These are phyloP conservation scores for Eurytoma californica DNA, from an alignment of 2,888 invertebrate genomes.

Conservation along the genomic window DNA sequence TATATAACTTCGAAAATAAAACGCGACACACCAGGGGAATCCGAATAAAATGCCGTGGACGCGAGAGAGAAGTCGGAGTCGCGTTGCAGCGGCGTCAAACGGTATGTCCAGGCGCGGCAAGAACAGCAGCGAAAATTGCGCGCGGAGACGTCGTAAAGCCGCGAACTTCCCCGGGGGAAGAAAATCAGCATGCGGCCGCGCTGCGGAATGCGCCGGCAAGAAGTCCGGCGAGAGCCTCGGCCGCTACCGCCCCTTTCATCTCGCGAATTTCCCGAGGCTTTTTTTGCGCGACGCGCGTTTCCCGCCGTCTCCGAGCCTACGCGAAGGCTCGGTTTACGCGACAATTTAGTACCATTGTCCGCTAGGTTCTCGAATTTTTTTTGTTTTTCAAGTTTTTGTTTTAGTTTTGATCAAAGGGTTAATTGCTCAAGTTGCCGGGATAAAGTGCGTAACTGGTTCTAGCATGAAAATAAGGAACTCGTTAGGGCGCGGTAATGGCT, in stretches of 20 bases:
- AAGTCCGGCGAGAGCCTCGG: not conserved
- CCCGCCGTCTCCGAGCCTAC: not conserved
- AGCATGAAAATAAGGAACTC: not conserved
- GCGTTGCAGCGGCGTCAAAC: not conserved
- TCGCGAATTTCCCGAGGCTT: not conserved
- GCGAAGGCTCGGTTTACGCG: not conserved
- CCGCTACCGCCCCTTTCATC: not conserved
- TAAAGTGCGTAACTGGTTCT: conserved; percentile 12
- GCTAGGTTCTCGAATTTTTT: not conserved
- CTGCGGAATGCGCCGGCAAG: conserved; percentile 7
- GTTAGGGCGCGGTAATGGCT: not conserved
- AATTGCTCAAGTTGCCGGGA: not conserved
- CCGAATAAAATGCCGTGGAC: conserved; percentile 20
- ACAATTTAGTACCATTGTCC: not conserved
- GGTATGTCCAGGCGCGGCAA: too few species aligned
- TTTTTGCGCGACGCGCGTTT: not conserved
- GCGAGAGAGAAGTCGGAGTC: not conserved
- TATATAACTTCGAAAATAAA: not conserved
- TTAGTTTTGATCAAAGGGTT: conserved; percentile 1
- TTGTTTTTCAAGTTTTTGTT: not conserved
- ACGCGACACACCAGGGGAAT: not conserved
- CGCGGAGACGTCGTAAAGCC: conserved; percentile 2
- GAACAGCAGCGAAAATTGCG: not conserved
- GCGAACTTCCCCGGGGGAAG: not conserved
- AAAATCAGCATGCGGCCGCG: conserved; percentile 26